Evolutionary conservation across 2,888 invertebrate species (phyloP), one percentile per base, ranked within the genome.

Genomic region (Tachina lurida): DNA sequence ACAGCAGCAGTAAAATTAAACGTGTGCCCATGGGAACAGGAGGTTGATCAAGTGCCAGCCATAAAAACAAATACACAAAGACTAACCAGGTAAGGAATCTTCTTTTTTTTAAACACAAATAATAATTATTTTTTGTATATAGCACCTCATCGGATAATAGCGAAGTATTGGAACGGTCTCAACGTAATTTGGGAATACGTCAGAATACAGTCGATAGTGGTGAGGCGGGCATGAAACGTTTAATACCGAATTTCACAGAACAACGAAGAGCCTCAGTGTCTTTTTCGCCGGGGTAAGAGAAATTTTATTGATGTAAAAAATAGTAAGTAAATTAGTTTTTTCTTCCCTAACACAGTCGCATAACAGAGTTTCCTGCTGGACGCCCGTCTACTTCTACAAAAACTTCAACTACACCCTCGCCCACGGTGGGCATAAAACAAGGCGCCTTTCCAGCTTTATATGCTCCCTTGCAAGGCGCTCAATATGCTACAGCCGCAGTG

Each of bases 191-290:
- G 89, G 94, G 94, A 43, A 93, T 96, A 86, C 95, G 96, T 89
- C 95, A 95, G 92, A 95, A 95, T 91, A 95, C 95, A 60, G 93
- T 95, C 65, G 95, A 96, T 90, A 95, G 95, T 62, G 95, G 95
- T 2, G 92, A 94, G 84, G 84, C 87, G 31, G 94, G 94, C 71
- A 93, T 94, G 62, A 92, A 92, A 84, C 90, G 90, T 83, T 88
- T 91, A 86, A 90, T 91, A 86, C 91, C 92, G 41, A 89, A 89
- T 80, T 89, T 90, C 49, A 90, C 89, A 39, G 93, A 93, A 87
- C 92, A 92, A 89, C 91, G 92, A 81, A 90, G 92, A 87, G 92
- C 92, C 77, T 92, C 92, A 82, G 90, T 92, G 81, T 91, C 93
- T 17, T 91, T 91, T 87, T 91, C 92, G 58, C 91, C 91, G 60